phyloP scores from a whole-genome alignment of 2,888 invertebrate species.

The Rhimphoctona megacephalus region DNA sequence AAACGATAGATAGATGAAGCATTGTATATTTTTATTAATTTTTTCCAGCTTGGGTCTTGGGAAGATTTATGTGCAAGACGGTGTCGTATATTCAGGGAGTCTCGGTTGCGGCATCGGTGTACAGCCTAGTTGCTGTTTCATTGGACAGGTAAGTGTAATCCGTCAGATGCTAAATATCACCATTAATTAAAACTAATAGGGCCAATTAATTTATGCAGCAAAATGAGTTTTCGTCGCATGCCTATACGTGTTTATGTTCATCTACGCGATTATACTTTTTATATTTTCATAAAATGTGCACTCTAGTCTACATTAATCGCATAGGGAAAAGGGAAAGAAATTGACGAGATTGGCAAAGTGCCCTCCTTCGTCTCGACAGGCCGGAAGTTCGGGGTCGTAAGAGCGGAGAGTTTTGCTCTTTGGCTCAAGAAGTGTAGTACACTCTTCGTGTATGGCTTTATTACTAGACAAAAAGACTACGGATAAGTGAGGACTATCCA shows the following conservation, averaged over 20 bases:
- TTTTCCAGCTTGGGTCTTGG: conserved; percentile 95
- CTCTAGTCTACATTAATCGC: neutral
- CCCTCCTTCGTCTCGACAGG: conserved; percentile 12
- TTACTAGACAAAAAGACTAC: neutral
- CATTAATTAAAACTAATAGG: conserved; percentile 11
- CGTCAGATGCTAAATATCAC: neutral
- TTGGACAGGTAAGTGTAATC: conserved; percentile 92
- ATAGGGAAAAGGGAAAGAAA: neutral
- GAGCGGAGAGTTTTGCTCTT: conserved; percentile 2
- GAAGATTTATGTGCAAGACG: conserved; percentile 97
- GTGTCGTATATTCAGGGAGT: conserved; percentile 98
- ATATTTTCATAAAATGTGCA: neutral
- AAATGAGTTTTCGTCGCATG: conserved; percentile 11
- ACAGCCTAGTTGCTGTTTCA: conserved; percentile 97
- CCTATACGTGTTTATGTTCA: neutral
- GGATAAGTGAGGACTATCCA: neutral
- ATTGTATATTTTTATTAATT: conserved; percentile 73
- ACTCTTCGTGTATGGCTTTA: conserved; percentile 11
- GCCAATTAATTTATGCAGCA: neutral
- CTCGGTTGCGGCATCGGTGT: conserved; percentile 97
- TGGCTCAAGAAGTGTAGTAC: conserved; percentile 5
- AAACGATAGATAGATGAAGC: conserved; percentile 7
- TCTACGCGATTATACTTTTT: neutral
- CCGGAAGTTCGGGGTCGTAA: conserved; percentile 15
- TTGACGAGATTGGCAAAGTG: conserved; percentile 48